Evolutionary conservation across 2,888 invertebrate genomes (phyloP).

Genomic region (Aspidapion aeneum): DNA sequence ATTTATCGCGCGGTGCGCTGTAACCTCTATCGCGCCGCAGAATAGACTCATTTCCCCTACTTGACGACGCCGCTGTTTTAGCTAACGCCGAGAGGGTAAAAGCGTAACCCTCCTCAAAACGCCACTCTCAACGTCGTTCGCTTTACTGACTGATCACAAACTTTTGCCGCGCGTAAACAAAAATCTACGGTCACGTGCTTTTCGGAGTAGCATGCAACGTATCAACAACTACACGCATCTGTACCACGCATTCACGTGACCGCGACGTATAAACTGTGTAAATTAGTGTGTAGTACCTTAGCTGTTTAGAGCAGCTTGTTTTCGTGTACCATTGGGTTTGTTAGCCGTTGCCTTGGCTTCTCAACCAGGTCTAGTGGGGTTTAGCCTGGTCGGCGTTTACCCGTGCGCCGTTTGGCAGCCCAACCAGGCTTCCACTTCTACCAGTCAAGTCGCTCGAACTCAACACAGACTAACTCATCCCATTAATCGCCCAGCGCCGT

Average conservation of each 20-base stretch:
- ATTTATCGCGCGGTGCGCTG: constrained; percentile 46
- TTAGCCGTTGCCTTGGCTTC: constrained; percentile 49
- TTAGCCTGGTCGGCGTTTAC: constrained; percentile 55
- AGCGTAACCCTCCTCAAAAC: background rate
- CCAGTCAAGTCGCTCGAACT: constrained; percentile 28
- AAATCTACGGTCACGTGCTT: constrained; percentile 24
- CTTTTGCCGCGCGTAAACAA: constrained; percentile 18
- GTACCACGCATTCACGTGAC: constrained; percentile 37
- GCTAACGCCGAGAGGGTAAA: background rate
- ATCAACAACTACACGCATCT: constrained; percentile 43
- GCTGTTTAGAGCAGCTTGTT: constrained; percentile 26
- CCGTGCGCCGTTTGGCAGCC: constrained; percentile 54
- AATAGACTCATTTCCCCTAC: constrained; percentile 2
- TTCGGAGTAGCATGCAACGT: constrained; percentile 41
- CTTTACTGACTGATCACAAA: background rate
- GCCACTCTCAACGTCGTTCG: background rate
- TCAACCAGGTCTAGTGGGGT: constrained; percentile 49
- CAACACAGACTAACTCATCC: constrained; percentile 23
- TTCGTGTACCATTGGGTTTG: constrained; percentile 30
- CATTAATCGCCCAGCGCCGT: constrained; percentile 26
- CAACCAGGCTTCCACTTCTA: constrained; percentile 17
- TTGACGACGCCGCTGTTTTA: background rate
- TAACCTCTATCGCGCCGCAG: constrained; percentile 45
- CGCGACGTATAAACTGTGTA: constrained; percentile 4
- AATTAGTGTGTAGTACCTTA: constrained; percentile 7